Evolutionary conservation across 2,888 invertebrate genomes (phyloP).

Genomic region (Opisthograptis luteolata): DNA sequence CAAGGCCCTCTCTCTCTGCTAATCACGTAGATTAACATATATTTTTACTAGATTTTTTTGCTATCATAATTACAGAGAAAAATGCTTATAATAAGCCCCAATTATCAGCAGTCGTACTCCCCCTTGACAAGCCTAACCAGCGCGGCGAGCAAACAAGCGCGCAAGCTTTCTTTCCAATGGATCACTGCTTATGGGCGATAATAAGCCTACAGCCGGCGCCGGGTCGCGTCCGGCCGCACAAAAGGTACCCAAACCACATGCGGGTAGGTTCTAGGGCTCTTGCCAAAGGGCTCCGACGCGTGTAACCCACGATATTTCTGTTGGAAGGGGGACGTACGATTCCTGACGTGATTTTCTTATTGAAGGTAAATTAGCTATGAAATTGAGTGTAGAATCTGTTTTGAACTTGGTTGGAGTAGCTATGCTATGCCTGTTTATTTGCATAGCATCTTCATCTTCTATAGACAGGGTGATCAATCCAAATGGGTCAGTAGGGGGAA

Average conservation of each 20-base stretch:
- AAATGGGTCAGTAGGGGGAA: no score
- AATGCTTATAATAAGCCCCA: no score
- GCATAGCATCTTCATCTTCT: no score
- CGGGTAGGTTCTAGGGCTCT: slow-evolving; percentile 37
- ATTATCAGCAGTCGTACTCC: no score
- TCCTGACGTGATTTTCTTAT: slow-evolving; percentile 9
- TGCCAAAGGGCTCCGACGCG: slow-evolving; percentile 38
- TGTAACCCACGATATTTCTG: slow-evolving; percentile 17
- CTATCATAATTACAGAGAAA: no score
- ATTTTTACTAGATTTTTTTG: no score
- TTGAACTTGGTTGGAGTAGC: not conserved
- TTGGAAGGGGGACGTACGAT: not conserved
- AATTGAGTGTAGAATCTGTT: not conserved
- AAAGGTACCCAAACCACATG: slow-evolving; percentile 58
- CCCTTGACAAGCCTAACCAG: not conserved
- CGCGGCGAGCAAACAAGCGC: not conserved
- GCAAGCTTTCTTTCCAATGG: not conserved
- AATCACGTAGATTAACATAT: no score
- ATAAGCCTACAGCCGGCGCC: slow-evolving; percentile 43
- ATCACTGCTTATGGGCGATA: slow-evolving; percentile 41
- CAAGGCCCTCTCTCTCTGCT: no score
- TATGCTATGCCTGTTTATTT: not conserved
- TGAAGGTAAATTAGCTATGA: slow-evolving; percentile 9
- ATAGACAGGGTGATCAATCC: no score
- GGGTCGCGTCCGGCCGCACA: slow-evolving; percentile 54